Evolutionary conservation across 2,113 vertebrate genomes (phyloP), one percentile per base, ranked within the genome.

Genomic region (Hiodon alosoides): DNA sequence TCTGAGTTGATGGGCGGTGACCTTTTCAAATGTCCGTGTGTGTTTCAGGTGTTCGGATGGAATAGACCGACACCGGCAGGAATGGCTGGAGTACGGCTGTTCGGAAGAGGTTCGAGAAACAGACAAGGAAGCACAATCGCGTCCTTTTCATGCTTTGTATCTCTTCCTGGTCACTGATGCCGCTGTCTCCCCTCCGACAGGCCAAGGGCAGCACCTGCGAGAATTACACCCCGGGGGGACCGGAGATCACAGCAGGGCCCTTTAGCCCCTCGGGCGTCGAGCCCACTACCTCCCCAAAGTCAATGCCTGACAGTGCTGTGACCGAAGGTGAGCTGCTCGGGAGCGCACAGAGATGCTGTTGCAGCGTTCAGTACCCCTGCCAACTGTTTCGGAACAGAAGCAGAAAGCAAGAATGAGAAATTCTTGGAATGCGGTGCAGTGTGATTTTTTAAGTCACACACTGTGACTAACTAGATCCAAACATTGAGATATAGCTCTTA

Each of bases 31-130:
- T 55, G 60, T 46, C 7, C 71, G 50, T 71, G 16, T 81, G 76
- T 52, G 4, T 85, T 87, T 72, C 86, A 99, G 97, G 72, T 98
- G 97, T 67, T 99, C 97, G 76, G 95, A 94, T 3, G 95, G 97
- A 4, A 94, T 96, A 47, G 95, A 99, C 77, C 87, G 96, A 0
- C 88, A 97, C 64, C 91, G 95, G 11, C 93, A 98, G 80, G 96
- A 98, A 82, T 98, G 97, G 96, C 65, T 98, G 73, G 86, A 94
- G 61, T 94, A 94, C 0, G 93, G 92, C 86, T 99, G 96, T 4
- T 88, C 87, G 11, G 92, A 93, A 76, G 88, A 96, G 95, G 97
- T 98, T 50, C 65, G 31, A 59, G 4, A 17, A 46, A 17, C 11
- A 4, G n/a, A 65, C 47, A 50, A 55, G 11, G 7, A 7, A 5